Percentiles rank a stretch among this genome's conserved stretches.
Conservation (phyloP, 2,888 invertebrate genomes). For the Eilema sororculum region DNA sequence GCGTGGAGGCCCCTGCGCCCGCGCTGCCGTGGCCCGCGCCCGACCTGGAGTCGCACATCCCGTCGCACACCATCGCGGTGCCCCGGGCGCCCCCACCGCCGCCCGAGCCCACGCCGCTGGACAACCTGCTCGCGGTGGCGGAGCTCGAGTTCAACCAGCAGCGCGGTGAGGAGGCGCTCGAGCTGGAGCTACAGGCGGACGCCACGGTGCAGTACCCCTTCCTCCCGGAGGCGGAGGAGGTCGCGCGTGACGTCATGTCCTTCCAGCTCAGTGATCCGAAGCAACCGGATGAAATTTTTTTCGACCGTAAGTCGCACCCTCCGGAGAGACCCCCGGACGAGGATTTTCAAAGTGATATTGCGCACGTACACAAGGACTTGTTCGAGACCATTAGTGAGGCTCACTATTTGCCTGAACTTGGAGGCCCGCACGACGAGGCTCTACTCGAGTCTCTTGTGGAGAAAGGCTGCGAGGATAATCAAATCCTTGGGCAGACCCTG, state of each 20-base stretch:
- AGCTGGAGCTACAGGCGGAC: constrained; percentile 61
- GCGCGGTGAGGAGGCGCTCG: constrained; percentile 71
- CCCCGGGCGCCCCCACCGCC: constrained; percentile 65
- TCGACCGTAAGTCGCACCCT: constrained; percentile 66
- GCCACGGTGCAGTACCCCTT: constrained; percentile 66
- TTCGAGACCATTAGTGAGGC: constrained; percentile 84
- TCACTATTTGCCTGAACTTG: constrained; percentile 80
- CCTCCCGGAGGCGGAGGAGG: constrained; percentile 71
- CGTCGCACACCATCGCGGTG: constrained; percentile 88
- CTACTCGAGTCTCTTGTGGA: constrained; percentile 88
- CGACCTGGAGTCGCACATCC: constrained; percentile 88
- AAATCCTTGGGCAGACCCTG: constrained; percentile 79
- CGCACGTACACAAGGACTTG: constrained; percentile 74
- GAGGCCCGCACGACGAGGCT: constrained; percentile 83
- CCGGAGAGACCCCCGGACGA: constrained; percentile 64
- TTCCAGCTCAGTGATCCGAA: constrained; percentile 78
- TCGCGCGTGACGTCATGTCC: constrained; percentile 76
- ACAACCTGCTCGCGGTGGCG: constrained; percentile 89
- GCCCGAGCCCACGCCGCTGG: constrained; percentile 85
- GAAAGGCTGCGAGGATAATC: constrained; percentile 88
- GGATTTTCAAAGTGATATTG: constrained; percentile 71
- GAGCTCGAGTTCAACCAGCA: constrained; percentile 89
- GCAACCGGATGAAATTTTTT: constrained; percentile 72
- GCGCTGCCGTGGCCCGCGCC: constrained; percentile 73
- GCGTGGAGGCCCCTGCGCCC: constrained; percentile 55